Conservation (phyloP, 1,140 invertebrate genomes). For the Laupala kohalensis region DNA sequence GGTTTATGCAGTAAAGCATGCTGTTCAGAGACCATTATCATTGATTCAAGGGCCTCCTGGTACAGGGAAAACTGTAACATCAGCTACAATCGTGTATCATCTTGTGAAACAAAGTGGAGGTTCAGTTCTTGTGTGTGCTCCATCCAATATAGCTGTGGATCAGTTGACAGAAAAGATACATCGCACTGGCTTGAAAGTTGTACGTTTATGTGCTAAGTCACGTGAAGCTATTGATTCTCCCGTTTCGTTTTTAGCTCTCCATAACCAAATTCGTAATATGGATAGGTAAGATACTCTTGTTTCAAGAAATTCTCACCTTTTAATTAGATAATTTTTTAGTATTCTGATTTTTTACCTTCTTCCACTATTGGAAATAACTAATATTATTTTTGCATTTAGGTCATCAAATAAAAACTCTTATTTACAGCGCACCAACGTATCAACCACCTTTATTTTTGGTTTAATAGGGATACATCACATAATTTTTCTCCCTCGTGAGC, state of each 20-base stretch:
- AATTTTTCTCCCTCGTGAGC: too few relatives aligned
- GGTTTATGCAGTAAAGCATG: slow-evolving; percentile 98
- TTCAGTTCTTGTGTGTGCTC: slow-evolving; percentile 94
- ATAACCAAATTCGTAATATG: slow-evolving; percentile 94
- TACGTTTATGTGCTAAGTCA: slow-evolving; percentile 93
- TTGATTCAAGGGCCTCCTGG: slow-evolving; percentile 92
- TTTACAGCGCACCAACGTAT: too few relatives aligned
- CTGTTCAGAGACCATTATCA: slow-evolving; percentile 88
- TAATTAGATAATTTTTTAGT: too few relatives aligned
- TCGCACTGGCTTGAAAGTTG: slow-evolving; percentile 90
- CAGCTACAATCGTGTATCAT: slow-evolving; percentile 98
- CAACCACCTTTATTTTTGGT: too few relatives aligned
- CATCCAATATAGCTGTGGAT: slow-evolving; percentile 98
- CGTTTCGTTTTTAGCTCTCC: slow-evolving; percentile 90
- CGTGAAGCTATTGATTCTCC: slow-evolving; percentile 96
- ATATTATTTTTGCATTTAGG: too few relatives aligned
- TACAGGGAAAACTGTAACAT: slow-evolving; percentile 98
- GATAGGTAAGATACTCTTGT: slow-evolving; percentile 55
- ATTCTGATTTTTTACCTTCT: too few relatives aligned
- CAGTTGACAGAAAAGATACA: slow-evolving; percentile 99
- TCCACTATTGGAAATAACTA: too few relatives aligned
- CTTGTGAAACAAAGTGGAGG: slow-evolving; percentile 87
- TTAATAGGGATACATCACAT: too few relatives aligned
- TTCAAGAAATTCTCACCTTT: too few relatives aligned
- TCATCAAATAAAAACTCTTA: too few relatives aligned